Evolutionary conservation across 2,888 invertebrate species (phyloP), one percentile per base, ranked within the genome.

Genomic region (Pseudococcus jackbeardsleyi): DNA sequence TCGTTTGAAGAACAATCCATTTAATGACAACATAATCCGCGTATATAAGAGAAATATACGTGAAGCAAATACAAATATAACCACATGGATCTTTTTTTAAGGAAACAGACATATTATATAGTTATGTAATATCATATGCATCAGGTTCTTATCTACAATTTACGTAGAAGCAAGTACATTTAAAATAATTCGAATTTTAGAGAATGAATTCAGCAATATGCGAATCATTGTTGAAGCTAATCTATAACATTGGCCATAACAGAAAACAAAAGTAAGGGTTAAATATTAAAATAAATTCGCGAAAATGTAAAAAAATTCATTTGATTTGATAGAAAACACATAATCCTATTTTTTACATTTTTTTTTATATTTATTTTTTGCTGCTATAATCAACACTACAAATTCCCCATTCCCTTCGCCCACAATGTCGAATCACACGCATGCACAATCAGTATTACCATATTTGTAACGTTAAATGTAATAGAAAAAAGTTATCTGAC

Each of bases 11-110:
- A 89, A 97, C 94, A 90, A 97, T 94, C 95, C 96, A 97, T 91
- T 94, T 93, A 90, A 96, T 93, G 86, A 97, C 95, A 89, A 96
- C 97, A 93, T 97, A 97, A 92, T 97, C 97, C 46, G 97, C 96
- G 91, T 97, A 97, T 90, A 95, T 93, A 72, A 97, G 94, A 85
- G 96, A 95, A 85, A 93, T 91, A 91, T 97, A 97, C 82, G 96
- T 96, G 90, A 96, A 93, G 89, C 95, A 91, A 89, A 97, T 93
- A 91, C 97, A 97, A 89, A 95, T 93, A 90, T 97, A 94, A 90
- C 97, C 97, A 92, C 97, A 97, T 88, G 96, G 96, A 93, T 97
- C 97, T 91, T 82, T 88, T 19, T 79, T 88, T 22, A 77, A 33
- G 48, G 88, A 82, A 88, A 77, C 50, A 88, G 82, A 88, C 88